Evolutionary conservation across 2,888 invertebrate genomes (phyloP).

Genomic region (Drosophila vallismaia): DNA sequence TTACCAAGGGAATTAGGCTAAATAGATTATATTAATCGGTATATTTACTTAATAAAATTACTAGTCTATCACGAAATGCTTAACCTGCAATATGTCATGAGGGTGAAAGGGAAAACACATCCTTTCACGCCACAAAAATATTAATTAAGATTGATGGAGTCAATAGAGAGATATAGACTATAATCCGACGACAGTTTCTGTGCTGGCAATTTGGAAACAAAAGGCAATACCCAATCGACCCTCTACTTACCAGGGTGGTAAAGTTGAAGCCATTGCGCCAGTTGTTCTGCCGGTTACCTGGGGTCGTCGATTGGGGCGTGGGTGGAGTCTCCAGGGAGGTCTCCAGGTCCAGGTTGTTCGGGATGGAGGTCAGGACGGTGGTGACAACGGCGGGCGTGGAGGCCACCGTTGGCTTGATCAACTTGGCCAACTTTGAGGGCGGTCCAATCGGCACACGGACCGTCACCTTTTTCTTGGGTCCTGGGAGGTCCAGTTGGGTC

Average conservation of each 20-base stretch:
- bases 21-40: not conserved
- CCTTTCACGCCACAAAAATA: too few relatives aligned
- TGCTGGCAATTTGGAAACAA: constrained; percentile 17
- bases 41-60: not conserved
- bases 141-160: constrained; percentile 29
- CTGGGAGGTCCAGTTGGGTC: constrained; percentile 12
- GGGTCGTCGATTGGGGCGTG: constrained; percentile 5
- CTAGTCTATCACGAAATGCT: not conserved
- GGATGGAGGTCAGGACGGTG: not conserved
- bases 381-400: constrained; percentile 46
- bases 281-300: constrained; percentile 8
- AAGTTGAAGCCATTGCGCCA: constrained; percentile 68
- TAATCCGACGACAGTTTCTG: constrained; percentile 1
- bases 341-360: constrained; percentile 12
- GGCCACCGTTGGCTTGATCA: constrained; percentile 64
- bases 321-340: constrained; percentile 35
- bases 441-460: constrained; percentile 36
- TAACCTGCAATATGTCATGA: not conserved
- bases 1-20: not conserved
- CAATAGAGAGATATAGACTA: constrained; percentile 1
- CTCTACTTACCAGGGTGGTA: constrained; percentile 72
- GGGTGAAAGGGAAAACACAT: not conserved
- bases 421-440: constrained; percentile 38
- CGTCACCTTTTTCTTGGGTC: constrained; percentile 39
- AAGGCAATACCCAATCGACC: constrained; percentile 54